Evolutionary conservation across 2,888 invertebrate species (phyloP), one percentile per base, ranked within the genome.

Genomic region (Pterostichus niger): DNA sequence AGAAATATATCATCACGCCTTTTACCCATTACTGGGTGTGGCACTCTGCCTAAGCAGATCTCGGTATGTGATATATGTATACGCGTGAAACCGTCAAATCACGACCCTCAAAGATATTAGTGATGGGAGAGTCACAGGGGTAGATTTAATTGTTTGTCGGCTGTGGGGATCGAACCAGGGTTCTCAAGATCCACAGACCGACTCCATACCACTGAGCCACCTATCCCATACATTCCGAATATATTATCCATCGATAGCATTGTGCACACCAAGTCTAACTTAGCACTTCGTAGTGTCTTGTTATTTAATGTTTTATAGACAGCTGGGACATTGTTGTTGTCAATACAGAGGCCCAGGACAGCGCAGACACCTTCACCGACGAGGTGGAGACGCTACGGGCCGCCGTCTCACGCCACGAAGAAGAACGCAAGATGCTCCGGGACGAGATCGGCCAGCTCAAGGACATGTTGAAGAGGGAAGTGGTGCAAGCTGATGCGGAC

Each of bases 391-490:
- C 92, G 85, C 88, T 93, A 82, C 90, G 92, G 64, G 87, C 89
- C 54, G 89, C 92, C 49, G 90, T 96, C 33, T 90, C 92, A 79
- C 93, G 96, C 84, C 92, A 93, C 83, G 95, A 96, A 87, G 96
- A 96, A 86, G 91, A 91, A 76, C 90, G 89, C 35, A 91, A 87
- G 87, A 88, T 86, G 88, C 90, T 87, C 90, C 89, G 88, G 85
- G 91, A 85, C 88, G 91, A 88, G 89, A 91, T 89, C 40, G 85
- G 89, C 4, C 91, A 96, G 91, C 91, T 95, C 4, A 95, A 95
- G 85, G 95, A 95, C 81, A 94, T 96, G 90, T 91, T 97, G 85
- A 93, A 95, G 84, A 91, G 94, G 59, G 96, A 96, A 88, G 93
- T 96, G 35, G 93, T 94, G 15, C 93, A 94, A 86, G 93, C 95